These are phyloP conservation scores for Xylocampa areola DNA, from an alignment of 2,888 invertebrate species.

Conservation along the genomic window DNA sequence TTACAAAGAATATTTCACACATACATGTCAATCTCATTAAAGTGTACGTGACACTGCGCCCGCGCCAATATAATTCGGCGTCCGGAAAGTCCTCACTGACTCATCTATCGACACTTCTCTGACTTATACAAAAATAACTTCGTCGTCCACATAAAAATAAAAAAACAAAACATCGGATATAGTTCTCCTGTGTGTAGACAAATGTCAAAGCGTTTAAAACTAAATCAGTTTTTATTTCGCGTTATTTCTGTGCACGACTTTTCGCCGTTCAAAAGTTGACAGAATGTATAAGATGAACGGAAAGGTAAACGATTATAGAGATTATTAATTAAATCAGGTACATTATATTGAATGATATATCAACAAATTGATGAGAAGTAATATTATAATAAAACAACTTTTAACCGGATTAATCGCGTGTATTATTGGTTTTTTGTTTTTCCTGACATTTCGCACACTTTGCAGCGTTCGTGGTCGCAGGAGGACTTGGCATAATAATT, in stretches of 20 bases:
- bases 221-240: slow-evolving; percentile 61
- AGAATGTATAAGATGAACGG: slow-evolving; percentile 33
- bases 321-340: not conserved
- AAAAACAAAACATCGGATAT: slow-evolving; percentile 78
- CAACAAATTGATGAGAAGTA: too few relatives aligned
- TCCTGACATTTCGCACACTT: too few relatives aligned
- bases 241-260: slow-evolving; percentile 55
- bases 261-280: slow-evolving; percentile 16
- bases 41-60: slow-evolving; percentile 35
- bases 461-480: too few relatives aligned
- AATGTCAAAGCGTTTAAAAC: slow-evolving; percentile 73
- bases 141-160: slow-evolving; percentile 68
- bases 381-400: not conserved
- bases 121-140: slow-evolving; percentile 76
- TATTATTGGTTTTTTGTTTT: too few relatives aligned
- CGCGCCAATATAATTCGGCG: slow-evolving; percentile 35
- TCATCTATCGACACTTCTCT: slow-evolving; percentile 74
- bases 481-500: too few relatives aligned
- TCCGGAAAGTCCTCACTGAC: slow-evolving; percentile 72
- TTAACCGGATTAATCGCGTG: too few relatives aligned
- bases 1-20: not conserved
- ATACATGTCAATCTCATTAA: slow-evolving; percentile 12
- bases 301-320: not conserved
- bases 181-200: slow-evolving; percentile 73
- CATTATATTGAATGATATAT: too few relatives aligned